Base-by-base conservation (phyloP, 2,113 vertebrate species). In the Pterocles burchelli region DNA sequence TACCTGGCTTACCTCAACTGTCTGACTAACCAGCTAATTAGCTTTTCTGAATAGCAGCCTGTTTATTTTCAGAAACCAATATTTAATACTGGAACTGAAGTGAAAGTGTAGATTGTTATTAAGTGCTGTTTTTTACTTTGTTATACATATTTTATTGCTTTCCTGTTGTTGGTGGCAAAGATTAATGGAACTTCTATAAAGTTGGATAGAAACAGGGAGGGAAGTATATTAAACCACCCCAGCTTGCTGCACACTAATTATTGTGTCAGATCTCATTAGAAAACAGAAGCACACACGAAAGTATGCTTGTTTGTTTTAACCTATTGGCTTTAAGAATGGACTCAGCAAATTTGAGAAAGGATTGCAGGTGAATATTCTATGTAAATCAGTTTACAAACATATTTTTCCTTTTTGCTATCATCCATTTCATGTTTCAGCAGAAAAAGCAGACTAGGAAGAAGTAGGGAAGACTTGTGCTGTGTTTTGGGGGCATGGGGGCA, bases 161-260 rank as follows among this genome's bases (percentile, higher is more conserved):
- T 91, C n/a, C 57, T 88, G 52, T 88, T 94, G 63, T 2, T 71
- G 26, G 36, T 85, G 82, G 71, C 73, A 67, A 88, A 94, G 91
- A 93, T 91, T 71, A 96, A 94, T 96, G 82, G 71, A 94, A 90
- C 58, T 73, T 72, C 58, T 83, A 58, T 72, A 36, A 91, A 91
- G 67, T 28, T 93, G 67, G 62, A 73, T 76, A 75, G 85, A 79
- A 94, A 66, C 0, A 0, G 89, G 45, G 54, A 58, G 51, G 71
- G 46, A 79, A 95, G 36, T 93, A 3, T 75, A 73, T 95, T 89
- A 85, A 95, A 73, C 41, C 66, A 87, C 18, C 43, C 41, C 29
- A 70, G 51, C 59, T 88, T 94, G 59, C 81, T 71, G 62, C 63
- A 91, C 41, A 16, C 74, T 89, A 93, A 96, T 94, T 95, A 62